Percentiles rank a stretch among this genome's conserved stretches.
Conservation (phyloP, 37 sponge, comb jelly and placozoan species). For the Aplysina aerophoba region DNA sequence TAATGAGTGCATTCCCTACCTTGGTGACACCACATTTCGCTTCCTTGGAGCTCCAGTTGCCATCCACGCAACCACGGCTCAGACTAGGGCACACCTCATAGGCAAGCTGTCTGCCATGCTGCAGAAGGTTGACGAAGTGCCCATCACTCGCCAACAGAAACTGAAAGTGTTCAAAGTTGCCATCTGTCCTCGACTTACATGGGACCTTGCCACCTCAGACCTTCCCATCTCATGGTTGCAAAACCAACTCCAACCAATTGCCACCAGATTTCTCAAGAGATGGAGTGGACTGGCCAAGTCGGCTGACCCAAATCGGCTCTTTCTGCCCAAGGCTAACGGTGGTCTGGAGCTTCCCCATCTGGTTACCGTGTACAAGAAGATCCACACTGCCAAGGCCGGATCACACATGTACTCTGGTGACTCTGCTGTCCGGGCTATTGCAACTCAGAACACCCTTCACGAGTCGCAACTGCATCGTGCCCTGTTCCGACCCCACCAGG, state of each 20-base stretch:
- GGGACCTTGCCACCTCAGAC: slow-evolving; percentile 16
- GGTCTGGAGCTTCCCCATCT: slow-evolving; percentile 1
- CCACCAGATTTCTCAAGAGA: slow-evolving; percentile 32
- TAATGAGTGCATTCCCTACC: neutral
- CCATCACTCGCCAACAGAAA: neutral
- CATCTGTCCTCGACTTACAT: slow-evolving; percentile 37
- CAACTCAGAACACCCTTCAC: neutral
- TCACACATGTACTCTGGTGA: neutral
- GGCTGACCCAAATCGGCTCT: neutral
- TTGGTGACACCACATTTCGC: neutral
- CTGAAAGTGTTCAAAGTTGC: slow-evolving; percentile 6
- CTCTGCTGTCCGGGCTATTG: neutral
- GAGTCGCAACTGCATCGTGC: neutral
- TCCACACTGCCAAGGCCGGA: slow-evolving; percentile 5
- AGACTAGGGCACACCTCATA: no score
- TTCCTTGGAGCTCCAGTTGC: neutral
- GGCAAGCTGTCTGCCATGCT: no score
- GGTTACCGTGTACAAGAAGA: slow-evolving; percentile 22
- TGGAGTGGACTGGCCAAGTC: slow-evolving; percentile 18
- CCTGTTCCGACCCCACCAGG: neutral
- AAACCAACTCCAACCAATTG: slow-evolving; percentile 16
- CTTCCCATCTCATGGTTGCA: slow-evolving; percentile 32
- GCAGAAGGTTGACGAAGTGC: neutral
- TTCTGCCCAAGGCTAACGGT: slow-evolving; percentile 13
- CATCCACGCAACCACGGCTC: neutral